A percentile compares a stretch with the other conserved stretches of the same genome.
Conservation (phyloP, 2,797 vertebrate genomes). For the Nannoperca obscura region DNA sequence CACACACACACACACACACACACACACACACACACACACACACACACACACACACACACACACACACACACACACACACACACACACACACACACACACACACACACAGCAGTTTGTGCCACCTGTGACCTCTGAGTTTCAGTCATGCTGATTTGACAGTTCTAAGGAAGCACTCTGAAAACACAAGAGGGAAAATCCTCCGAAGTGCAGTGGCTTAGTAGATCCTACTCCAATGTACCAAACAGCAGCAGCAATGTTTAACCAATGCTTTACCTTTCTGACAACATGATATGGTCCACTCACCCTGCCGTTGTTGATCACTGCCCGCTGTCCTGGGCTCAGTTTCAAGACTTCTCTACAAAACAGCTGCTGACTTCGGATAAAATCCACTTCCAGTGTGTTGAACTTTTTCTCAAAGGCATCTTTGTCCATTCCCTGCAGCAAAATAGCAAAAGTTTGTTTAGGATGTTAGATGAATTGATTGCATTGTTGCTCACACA, state of each 20-base stretch:
- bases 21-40: too few species aligned
- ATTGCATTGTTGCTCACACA: slow-evolving; percentile 25
- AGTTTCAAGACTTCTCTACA: slow-evolving; percentile 92
- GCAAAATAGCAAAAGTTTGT: slow-evolving; percentile 61
- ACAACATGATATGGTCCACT: slow-evolving; percentile 67
- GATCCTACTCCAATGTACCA: slow-evolving; percentile 14
- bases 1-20: too few species aligned
- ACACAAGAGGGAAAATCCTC: slow-evolving; percentile 48
- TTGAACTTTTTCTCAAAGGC: slow-evolving; percentile 97
- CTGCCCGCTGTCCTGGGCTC: slow-evolving; percentile 88
- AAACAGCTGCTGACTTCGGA: slow-evolving; percentile 92
- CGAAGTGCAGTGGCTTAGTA: slow-evolving; percentile 36
- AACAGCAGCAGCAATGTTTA: slow-evolving; percentile 20
- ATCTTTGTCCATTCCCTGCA: slow-evolving; percentile 91
- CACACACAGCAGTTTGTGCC: slow-evolving; percentile 33
- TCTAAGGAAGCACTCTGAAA: slow-evolving; percentile 40
- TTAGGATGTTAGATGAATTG: slow-evolving; percentile 39
- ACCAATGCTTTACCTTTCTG: slow-evolving; percentile 1
- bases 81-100: too few species aligned
- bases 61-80: too few species aligned
- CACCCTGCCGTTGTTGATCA: slow-evolving; percentile 95
- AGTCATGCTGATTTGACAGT: slow-evolving; percentile 69
- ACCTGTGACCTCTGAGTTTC: slow-evolving; percentile 76
- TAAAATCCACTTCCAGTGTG: slow-evolving; percentile 91
- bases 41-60: too few species aligned